A percentile compares a stretch with the other conserved stretches of the same genome.
Evolutionary conservation across 2,888 invertebrate genomes (phyloP).

Genomic region (Coelogynopora nodosa): DNA sequence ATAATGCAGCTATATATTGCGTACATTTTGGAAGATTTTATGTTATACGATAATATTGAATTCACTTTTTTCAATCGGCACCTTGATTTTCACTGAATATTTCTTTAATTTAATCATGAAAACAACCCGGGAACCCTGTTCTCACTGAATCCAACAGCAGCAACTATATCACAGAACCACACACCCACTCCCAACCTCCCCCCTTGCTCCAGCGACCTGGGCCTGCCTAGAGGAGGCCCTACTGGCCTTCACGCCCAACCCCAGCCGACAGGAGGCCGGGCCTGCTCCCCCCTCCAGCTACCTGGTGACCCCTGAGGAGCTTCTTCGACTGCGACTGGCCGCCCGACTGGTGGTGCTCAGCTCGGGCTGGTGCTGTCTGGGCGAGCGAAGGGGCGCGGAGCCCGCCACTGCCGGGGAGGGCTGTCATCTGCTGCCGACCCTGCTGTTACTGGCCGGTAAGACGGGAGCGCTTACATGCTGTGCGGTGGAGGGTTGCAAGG

Average conservation of each 20-base stretch:
- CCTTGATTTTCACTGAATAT: too few species aligned
- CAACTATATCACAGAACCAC: too few species aligned
- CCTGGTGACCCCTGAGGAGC: conserved; percentile 54
- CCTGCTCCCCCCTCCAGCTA: conserved; percentile 51
- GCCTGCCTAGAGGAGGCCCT: conserved; percentile 52
- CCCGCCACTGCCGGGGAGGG: background rate
- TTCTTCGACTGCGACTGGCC: conserved; percentile 51
- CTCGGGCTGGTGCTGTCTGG: conserved; percentile 50
- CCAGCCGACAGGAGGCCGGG: conserved; percentile 47
- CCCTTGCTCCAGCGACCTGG: conserved; percentile 42
- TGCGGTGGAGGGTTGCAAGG: too few species aligned
- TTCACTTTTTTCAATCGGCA: too few species aligned
- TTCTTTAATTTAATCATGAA: too few species aligned
- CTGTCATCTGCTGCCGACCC: conserved; percentile 18
- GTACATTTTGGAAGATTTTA: too few species aligned
- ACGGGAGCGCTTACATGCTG: background rate
- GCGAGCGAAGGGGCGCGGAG: background rate
- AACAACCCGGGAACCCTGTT: too few species aligned
- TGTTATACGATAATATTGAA: too few species aligned
- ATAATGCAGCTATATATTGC: too few species aligned
- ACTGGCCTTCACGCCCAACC: conserved; percentile 54
- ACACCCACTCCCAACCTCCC: too few species aligned
- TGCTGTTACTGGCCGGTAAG: conserved; percentile 26
- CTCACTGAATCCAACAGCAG: too few species aligned
- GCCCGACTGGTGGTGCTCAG: conserved; percentile 57